phyloP scores from a whole-genome alignment of 1,140 invertebrate species.

The Nomia melanderi region DNA sequence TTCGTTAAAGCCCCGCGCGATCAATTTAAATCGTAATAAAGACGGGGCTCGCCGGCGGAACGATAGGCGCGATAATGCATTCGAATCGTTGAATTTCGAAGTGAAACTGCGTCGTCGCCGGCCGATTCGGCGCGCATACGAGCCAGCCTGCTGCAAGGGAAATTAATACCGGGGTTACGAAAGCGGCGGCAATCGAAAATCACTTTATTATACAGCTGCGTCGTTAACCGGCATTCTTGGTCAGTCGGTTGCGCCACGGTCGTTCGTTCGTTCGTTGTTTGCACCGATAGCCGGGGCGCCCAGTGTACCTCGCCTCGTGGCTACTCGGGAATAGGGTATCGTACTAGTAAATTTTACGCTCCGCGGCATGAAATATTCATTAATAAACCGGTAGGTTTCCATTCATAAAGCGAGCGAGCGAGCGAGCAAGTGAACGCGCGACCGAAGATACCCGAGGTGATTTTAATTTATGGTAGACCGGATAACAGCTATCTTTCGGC shows the following conservation, averaged over 20 bases:
- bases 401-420: neutral
- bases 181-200: neutral
- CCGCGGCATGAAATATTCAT: no score
- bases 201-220: neutral
- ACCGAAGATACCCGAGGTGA: no score
- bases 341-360: no score
- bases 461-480: no score
- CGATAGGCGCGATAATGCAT: neutral
- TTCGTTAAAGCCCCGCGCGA: neutral
- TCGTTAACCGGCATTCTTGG: neutral
- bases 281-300: no score
- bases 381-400: no score
- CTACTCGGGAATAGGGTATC: neutral
- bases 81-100: neutral
- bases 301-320: neutral
- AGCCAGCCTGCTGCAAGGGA: neutral
- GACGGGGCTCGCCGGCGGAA: neutral
- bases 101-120: neutral
- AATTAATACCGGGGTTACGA: conserved; percentile 5
- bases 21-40: conserved; percentile 1
- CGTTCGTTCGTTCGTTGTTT: neutral
- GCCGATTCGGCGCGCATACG: neutral
- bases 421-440: no score
- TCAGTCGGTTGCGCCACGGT: neutral
- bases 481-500: no score